phyloP scores from a whole-genome alignment of 2,797 vertebrate genomes.

The Myotis pilosus region DNA sequence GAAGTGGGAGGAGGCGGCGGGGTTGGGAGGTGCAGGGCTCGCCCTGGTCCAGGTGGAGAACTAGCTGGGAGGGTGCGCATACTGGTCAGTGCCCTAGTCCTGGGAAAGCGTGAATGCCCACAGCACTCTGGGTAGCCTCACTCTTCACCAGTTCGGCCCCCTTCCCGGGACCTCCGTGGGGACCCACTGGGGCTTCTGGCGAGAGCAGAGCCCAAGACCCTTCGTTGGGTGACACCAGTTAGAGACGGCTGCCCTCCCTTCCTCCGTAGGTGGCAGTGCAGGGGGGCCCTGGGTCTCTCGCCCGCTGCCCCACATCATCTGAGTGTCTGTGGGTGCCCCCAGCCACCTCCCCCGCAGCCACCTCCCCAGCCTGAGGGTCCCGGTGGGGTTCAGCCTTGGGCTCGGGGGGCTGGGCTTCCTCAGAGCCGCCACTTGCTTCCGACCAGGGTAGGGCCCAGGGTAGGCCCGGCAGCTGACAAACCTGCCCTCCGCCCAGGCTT shows the following conservation, averaged over 20 bases:
- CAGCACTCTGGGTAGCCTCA: rapidly evolving
- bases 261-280: rapidly evolving
- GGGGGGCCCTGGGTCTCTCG: background rate
- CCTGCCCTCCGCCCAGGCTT: background rate
- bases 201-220: background rate
- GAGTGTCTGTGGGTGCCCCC: background rate
- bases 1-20: rapidly evolving
- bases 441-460: background rate
- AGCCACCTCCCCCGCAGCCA: too few relatives aligned
- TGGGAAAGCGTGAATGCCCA: too few relatives aligned
- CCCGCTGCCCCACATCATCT: background rate
- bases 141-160: background rate
- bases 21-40: too few relatives aligned
- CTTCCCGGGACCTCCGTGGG: background rate
- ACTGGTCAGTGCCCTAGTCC: rapidly evolving
- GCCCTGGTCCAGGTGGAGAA: background rate
- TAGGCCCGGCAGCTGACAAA: rapidly evolving
- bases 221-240: background rate
- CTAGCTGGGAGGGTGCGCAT: background rate
- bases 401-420: background rate
- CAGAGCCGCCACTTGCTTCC: too few relatives aligned
- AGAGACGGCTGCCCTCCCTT: background rate
- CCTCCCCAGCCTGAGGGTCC: background rate
- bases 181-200: background rate
- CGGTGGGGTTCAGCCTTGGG: background rate